phyloP scores from a whole-genome alignment of 2,797 vertebrate species.

The Sphenopsis melanotis region DNA sequence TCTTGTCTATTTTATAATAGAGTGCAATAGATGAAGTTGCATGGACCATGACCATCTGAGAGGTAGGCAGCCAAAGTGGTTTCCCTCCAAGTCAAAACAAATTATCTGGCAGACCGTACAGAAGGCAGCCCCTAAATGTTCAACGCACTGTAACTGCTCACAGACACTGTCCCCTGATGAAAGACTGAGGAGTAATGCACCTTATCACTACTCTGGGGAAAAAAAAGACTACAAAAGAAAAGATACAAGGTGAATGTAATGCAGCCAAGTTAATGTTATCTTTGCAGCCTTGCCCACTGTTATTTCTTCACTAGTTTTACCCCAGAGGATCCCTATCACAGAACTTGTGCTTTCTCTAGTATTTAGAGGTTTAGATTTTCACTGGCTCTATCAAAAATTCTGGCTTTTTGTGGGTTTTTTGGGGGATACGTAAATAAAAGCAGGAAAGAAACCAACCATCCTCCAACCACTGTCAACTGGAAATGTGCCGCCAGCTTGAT shows the following conservation, averaged over 20 bases:
- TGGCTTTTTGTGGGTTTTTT: fast-evolving
- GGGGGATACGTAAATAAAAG: background rate
- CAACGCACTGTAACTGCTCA: background rate
- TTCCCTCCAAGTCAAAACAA: background rate
- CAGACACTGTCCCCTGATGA: background rate
- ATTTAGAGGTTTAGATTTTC: background rate
- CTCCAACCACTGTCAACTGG: background rate
- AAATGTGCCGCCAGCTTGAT: background rate
- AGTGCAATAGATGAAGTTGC: background rate
- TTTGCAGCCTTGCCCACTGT: background rate
- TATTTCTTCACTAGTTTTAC: background rate
- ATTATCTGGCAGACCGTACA: fast-evolving
- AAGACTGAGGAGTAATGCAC: background rate
- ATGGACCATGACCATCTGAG: background rate
- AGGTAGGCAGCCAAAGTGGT: background rate
- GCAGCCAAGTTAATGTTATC: background rate
- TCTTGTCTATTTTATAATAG: background rate
- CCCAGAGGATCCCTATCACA: background rate
- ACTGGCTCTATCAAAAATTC: background rate
- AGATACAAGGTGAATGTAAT: background rate
- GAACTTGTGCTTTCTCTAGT: background rate
- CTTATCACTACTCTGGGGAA: background rate
- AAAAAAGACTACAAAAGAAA: background rate
- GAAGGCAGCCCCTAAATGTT: background rate
- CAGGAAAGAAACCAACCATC: background rate